phyloP scores from a whole-genome alignment of 2,113 vertebrate genomes.

The Phaethon lepturus region DNA sequence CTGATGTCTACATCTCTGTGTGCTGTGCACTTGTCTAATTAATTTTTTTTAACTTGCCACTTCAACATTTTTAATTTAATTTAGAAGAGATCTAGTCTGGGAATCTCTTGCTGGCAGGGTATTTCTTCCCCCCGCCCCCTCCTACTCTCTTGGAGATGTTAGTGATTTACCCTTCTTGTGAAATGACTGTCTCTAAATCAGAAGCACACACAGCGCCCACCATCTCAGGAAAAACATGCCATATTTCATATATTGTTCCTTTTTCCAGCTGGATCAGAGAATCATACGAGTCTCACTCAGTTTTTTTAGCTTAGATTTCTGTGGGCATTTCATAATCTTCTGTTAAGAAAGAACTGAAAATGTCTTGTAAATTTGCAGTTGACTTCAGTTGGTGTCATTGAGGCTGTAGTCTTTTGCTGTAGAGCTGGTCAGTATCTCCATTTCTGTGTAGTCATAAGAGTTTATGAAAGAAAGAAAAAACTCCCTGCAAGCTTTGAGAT shows the following conservation, averaged over 20 bases:
- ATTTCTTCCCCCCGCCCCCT: not conserved
- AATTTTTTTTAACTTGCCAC: not conserved
- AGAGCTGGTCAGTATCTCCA: not conserved
- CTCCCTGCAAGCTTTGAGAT: not conserved
- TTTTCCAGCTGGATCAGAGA: constrained; percentile 22
- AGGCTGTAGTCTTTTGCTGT: not conserved
- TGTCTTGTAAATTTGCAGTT: not conserved
- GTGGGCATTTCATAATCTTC: not conserved
- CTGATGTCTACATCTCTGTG: not conserved
- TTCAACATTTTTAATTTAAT: constrained; percentile 15
- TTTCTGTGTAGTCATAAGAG: not conserved
- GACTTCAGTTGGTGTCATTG: not conserved
- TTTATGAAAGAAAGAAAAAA: not conserved
- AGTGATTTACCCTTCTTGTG: constrained; percentile 19
- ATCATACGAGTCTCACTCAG: not conserved
- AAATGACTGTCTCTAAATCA: constrained; percentile 16
- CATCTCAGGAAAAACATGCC: not conserved
- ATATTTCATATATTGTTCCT: constrained; percentile 20
- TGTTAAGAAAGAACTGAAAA: not conserved
- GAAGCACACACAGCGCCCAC: not conserved
- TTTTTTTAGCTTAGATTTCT: constrained; percentile 15
- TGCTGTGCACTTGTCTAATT: not conserved
- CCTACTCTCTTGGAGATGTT: constrained; percentile 39
- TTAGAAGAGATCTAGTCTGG: not conserved
- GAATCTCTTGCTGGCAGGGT: constrained; percentile 20